Evolutionary conservation across 1,140 invertebrate species (phyloP).

Genomic region (Lucilia cuprina): DNA sequence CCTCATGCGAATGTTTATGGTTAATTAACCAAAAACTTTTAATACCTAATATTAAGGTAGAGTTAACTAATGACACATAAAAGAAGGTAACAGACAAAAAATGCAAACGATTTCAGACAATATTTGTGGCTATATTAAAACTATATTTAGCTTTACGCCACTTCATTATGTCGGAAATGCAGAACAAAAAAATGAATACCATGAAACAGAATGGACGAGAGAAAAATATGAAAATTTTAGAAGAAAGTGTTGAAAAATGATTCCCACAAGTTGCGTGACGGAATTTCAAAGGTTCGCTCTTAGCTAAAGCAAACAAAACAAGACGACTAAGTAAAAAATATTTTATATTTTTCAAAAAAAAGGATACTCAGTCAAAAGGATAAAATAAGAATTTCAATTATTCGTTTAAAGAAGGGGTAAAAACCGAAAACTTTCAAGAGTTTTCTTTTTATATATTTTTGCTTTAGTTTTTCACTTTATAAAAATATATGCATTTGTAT

Average conservation of each 20-base stretch:
- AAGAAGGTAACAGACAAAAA: not conserved
- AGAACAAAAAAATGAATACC: not conserved
- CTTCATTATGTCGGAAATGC: slow-evolving; percentile 11
- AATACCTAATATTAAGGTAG: too few relatives aligned
- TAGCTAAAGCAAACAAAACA: not conserved
- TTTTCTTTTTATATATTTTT: not conserved
- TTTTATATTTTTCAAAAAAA: not conserved
- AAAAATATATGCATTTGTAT: not conserved
- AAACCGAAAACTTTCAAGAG: not conserved
- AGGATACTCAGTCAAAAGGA: not conserved
- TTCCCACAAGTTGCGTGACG: slow-evolving; percentile 12
- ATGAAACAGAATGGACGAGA: not conserved
- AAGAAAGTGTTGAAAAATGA: not conserved
- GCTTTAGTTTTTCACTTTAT: not conserved
- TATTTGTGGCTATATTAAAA: not conserved
- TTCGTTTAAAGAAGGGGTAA: not conserved
- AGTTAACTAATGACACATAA: not conserved
- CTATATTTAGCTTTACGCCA: not conserved
- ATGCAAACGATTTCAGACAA: not conserved
- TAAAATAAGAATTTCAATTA: not conserved
- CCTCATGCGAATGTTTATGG: too few relatives aligned
- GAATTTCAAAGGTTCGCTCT: not conserved
- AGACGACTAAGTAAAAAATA: not conserved
- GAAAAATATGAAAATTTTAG: not conserved
- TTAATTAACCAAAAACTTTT: too few relatives aligned